These are phyloP conservation scores for Syrmaticus mikado DNA, from an alignment of 2,113 vertebrate species.

Conservation along the genomic window DNA sequence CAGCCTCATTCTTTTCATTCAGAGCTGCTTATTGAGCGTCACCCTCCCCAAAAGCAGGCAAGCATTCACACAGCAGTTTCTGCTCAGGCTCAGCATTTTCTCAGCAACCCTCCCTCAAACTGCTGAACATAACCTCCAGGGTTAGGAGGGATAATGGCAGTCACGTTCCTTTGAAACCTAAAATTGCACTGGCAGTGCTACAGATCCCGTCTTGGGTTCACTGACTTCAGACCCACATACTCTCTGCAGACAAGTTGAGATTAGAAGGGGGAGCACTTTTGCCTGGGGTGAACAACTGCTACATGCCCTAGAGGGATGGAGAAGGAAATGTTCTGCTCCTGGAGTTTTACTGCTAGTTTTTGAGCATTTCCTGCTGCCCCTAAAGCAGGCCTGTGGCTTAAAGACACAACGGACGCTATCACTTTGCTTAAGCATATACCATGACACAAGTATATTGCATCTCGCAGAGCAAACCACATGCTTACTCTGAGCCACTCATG, in stretches of 20 bases:
- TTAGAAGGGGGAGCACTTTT: neutral
- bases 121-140: neutral
- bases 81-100: constrained; percentile 12
- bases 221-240: neutral
- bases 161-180: neutral
- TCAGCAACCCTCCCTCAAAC: neutral
- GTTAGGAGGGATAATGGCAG: neutral
- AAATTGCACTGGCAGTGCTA: neutral
- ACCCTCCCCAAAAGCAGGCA: neutral
- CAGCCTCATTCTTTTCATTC: neutral
- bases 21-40: neutral
- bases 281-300: neutral
- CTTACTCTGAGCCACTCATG: fast-evolving
- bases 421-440: neutral
- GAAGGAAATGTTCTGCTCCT: neutral
- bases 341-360: constrained; percentile 2
- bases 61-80: neutral
- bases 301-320: neutral
- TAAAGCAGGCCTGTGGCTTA: neutral
- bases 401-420: neutral
- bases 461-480: neutral
- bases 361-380: neutral
- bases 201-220: neutral
- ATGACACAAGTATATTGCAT: neutral
- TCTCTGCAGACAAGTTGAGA: neutral